These are phyloP conservation scores for Apocheima hispidaria DNA, from an alignment of 2,888 invertebrate genomes.

Conservation along the genomic window DNA sequence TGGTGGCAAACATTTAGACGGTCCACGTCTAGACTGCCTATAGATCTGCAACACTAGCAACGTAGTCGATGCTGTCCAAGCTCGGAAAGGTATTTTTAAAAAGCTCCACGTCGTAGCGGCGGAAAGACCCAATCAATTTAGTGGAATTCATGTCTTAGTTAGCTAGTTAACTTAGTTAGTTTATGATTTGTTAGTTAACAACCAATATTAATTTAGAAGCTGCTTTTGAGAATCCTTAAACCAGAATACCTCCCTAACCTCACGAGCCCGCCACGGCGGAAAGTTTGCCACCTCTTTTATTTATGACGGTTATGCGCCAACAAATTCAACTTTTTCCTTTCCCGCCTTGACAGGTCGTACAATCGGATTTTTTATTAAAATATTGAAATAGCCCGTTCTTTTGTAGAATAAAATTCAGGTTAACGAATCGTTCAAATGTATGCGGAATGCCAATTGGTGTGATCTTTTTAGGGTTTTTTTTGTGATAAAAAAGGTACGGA, in stretches of 20 bases:
- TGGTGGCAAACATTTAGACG: too few relatives aligned
- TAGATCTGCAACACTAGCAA: too few relatives aligned
- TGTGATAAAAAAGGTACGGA: not conserved
- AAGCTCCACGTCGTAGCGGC: too few relatives aligned
- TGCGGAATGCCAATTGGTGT: constrained; percentile 28
- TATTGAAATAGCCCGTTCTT: constrained; percentile 30
- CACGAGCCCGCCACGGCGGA: constrained; percentile 55
- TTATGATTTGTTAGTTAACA: too few relatives aligned
- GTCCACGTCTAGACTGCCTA: too few relatives aligned
- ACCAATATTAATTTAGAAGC: too few relatives aligned
- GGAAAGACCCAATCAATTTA: too few relatives aligned
- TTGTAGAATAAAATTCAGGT: constrained; percentile 33
- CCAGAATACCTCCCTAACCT: constrained; percentile 63
- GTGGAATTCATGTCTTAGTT: too few relatives aligned
- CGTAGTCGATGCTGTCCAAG: too few relatives aligned
- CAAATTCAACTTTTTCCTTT: constrained; percentile 64
- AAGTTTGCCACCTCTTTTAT: constrained; percentile 70
- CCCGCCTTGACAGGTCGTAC: constrained; percentile 50
- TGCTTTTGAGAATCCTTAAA: not conserved
- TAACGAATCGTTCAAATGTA: constrained; percentile 32
- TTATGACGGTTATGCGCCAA: constrained; percentile 70
- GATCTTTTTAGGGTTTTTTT: constrained; percentile 5
- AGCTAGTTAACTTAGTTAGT: too few relatives aligned
- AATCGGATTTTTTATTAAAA: constrained; percentile 47
- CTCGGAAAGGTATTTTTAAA: too few relatives aligned